Evolutionary conservation across 2,797 vertebrate genomes (phyloP).

Genomic region (Coranthus polyacanthus): DNA sequence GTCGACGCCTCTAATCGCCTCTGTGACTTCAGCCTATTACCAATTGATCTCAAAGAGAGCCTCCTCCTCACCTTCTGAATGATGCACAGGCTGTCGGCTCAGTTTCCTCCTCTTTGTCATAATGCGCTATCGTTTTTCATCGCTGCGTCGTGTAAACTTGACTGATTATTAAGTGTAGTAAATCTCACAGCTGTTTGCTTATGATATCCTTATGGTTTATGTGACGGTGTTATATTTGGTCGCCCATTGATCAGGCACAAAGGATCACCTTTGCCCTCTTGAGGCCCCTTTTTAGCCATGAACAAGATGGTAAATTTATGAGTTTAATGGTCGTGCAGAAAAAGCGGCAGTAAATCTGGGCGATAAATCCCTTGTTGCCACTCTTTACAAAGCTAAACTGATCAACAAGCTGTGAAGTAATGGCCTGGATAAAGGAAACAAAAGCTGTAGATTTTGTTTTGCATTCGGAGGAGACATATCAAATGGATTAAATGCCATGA

Average conservation of each 20-base stretch:
- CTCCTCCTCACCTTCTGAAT: constrained; percentile 65
- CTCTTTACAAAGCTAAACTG: constrained; percentile 68
- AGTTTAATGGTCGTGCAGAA: constrained; percentile 28
- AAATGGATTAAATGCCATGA: constrained; percentile 83
- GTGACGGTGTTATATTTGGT: constrained; percentile 42
- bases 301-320: constrained; percentile 55
- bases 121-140: constrained; percentile 54
- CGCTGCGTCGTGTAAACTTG: constrained; percentile 40
- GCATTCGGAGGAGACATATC: constrained; percentile 75
- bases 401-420: constrained; percentile 77
- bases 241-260: constrained; percentile 37
- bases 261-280: constrained; percentile 53
- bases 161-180: constrained; percentile 49
- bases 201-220: constrained; percentile 44
- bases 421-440: constrained; percentile 70
- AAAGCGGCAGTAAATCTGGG: constrained; percentile 49
- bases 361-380: constrained; percentile 56
- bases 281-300: constrained; percentile 41
- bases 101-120: constrained; percentile 66
- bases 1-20: constrained; percentile 82
- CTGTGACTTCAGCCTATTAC: constrained; percentile 83
- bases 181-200: constrained; percentile 28
- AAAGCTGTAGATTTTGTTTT: constrained; percentile 62
- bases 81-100: constrained; percentile 58
- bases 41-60: constrained; percentile 79